Evolutionary conservation across 1,140 invertebrate genomes (phyloP).

Genomic region (Drosophila seguyi): DNA sequence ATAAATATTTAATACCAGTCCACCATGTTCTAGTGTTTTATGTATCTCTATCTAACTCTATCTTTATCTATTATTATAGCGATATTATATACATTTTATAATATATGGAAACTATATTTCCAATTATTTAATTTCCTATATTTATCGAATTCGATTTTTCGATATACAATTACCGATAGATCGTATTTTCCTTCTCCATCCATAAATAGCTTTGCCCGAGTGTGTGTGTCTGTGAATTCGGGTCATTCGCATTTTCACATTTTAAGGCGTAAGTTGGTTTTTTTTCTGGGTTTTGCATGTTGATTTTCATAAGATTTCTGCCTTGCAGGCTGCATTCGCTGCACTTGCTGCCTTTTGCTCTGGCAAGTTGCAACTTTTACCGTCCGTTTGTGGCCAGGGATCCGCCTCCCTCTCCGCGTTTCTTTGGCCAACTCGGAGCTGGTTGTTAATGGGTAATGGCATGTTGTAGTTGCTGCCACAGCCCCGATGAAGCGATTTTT

Average conservation of each 20-base stretch:
- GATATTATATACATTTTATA: not conserved
- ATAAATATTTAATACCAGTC: not conserved
- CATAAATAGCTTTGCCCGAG: not conserved
- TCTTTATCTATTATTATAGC: too few relatives aligned
- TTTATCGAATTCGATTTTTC: not conserved
- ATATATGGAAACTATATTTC: not conserved
- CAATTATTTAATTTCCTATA: too few relatives aligned
- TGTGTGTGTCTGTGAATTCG: conserved; percentile 60
- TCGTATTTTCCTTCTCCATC: not conserved
- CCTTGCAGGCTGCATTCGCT: conserved; percentile 30
- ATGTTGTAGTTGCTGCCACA: conserved; percentile 43
- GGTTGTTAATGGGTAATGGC: conserved; percentile 56
- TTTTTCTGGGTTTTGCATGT: conserved; percentile 56
- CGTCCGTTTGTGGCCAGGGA: conserved; percentile 34
- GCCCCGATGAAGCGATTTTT: conserved; percentile 58
- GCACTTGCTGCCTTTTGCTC: conserved; percentile 30
- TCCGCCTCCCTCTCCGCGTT: conserved; percentile 12
- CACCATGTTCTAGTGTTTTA: too few relatives aligned
- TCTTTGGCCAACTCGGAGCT: conserved; percentile 45
- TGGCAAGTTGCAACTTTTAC: conserved; percentile 71
- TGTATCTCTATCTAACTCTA: not conserved
- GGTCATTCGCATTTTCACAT: conserved; percentile 84
- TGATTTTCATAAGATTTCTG: conserved; percentile 57
- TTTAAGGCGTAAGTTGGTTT: conserved; percentile 69
- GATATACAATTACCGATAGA: conserved; percentile 1